phyloP scores from a whole-genome alignment of 2,113 vertebrate species.

The Microcebus murinus region DNA sequence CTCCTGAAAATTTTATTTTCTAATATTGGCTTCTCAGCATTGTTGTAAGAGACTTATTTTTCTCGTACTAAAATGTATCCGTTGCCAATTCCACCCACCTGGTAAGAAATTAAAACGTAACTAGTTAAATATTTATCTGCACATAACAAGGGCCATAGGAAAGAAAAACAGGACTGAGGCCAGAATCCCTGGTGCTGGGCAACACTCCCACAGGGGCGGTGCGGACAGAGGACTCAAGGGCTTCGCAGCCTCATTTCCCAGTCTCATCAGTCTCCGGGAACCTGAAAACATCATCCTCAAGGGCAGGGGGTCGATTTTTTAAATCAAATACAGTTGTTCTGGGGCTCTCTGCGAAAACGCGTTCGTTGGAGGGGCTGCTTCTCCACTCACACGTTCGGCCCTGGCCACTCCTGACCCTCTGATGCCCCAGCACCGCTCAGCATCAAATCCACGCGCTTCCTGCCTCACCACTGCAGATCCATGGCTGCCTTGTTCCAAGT shows the following conservation, averaged over 20 bases:
- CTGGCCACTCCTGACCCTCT: neutral
- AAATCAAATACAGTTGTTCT: neutral
- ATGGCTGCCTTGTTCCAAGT: no score
- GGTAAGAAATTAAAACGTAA: neutral
- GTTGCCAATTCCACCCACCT: neutral
- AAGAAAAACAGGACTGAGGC: neutral
- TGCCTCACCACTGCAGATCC: no score
- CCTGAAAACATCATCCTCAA: neutral
- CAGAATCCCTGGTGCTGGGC: neutral
- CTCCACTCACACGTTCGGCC: neutral
- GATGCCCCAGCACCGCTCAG: no score
- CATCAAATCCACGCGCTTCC: no score
- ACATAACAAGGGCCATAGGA: neutral
- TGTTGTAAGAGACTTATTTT: constrained; percentile 26
- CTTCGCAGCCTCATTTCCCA: neutral
- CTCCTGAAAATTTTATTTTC: neutral
- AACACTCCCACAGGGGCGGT: neutral
- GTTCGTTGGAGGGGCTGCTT: no score
- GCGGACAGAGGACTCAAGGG: neutral
- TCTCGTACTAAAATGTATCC: neutral
- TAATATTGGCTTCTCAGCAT: neutral
- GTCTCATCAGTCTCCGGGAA: no score
- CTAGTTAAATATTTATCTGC: neutral
- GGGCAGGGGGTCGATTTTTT: neutral
- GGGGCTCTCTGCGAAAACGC: neutral